Evolutionary conservation across 2,113 vertebrate species (phyloP).

Genomic region (Psittacus erithacus): DNA sequence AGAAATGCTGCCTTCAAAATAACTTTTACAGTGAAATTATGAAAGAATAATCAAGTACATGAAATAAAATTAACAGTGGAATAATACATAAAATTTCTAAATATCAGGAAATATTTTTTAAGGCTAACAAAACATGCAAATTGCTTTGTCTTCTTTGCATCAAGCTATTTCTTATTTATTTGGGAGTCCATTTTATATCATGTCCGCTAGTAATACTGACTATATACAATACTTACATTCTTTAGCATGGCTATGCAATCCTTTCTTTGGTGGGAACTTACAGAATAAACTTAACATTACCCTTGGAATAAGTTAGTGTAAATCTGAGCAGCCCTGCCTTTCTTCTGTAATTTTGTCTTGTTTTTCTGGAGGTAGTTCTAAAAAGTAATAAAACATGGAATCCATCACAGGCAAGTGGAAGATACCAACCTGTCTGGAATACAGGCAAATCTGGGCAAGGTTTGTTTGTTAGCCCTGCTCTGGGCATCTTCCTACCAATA

Average conservation of each 20-base stretch:
- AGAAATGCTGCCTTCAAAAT: neutral
- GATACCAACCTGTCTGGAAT: neutral
- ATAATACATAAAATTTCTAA: neutral
- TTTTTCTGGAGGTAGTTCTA: neutral
- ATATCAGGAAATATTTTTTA: neutral
- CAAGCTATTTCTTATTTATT: neutral
- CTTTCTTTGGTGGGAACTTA: neutral
- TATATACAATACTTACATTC: neutral
- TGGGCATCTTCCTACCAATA: neutral
- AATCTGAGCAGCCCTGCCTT: neutral
- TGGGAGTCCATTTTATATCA: neutral
- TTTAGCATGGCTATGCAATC: neutral
- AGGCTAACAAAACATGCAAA: neutral
- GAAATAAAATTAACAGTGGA: neutral
- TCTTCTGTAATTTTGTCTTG: neutral
- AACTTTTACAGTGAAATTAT: neutral
- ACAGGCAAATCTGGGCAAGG: neutral
- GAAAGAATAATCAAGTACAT: neutral
- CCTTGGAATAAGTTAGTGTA: neutral
- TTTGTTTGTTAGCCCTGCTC: neutral
- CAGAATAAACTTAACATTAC: accelerated
- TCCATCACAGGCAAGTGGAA: neutral
- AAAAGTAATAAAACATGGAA: neutral
- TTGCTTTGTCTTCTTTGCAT: neutral
- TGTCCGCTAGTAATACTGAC: neutral